Evolutionary conservation across 2,797 vertebrate species (phyloP).

Genomic region (Epinephelus coioides): DNA sequence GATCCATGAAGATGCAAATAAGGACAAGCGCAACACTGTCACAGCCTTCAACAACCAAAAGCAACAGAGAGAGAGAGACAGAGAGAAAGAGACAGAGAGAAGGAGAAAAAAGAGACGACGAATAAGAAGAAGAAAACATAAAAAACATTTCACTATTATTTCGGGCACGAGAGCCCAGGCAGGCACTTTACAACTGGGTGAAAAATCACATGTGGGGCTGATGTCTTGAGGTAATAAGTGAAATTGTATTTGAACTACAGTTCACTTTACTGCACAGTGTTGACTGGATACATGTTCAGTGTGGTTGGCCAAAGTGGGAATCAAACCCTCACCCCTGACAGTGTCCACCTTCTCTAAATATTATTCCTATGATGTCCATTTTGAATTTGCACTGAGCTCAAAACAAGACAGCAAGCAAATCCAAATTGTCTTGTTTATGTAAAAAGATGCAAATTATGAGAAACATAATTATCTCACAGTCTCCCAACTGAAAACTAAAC

Average conservation of each 20-base stretch:
- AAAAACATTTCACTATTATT: conserved; percentile 30
- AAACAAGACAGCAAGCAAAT: background rate
- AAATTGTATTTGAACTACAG: conserved; percentile 34
- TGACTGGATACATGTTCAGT: conserved; percentile 21
- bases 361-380: background rate
- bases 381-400: background rate
- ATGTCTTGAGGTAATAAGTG: conserved; percentile 54
- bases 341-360: background rate
- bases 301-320: conserved; percentile 11
- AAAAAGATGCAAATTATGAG: background rate
- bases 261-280: conserved; percentile 50
- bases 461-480: background rate
- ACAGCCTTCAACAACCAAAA: conserved; percentile 70
- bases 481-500: background rate
- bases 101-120: conserved; percentile 24
- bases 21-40: conserved; percentile 73
- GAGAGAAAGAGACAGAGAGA: background rate
- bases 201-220: conserved; percentile 28
- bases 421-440: background rate
- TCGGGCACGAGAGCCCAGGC: conserved; percentile 62
- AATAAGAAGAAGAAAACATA: conserved; percentile 32
- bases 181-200: conserved; percentile 78
- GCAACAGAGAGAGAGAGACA: conserved; percentile 40
- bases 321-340: conserved; percentile 29
- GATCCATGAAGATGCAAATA: conserved; percentile 77